Evolutionary conservation across 2,888 invertebrate genomes (phyloP).

Genomic region (Thecocarcelia acutangulata): DNA sequence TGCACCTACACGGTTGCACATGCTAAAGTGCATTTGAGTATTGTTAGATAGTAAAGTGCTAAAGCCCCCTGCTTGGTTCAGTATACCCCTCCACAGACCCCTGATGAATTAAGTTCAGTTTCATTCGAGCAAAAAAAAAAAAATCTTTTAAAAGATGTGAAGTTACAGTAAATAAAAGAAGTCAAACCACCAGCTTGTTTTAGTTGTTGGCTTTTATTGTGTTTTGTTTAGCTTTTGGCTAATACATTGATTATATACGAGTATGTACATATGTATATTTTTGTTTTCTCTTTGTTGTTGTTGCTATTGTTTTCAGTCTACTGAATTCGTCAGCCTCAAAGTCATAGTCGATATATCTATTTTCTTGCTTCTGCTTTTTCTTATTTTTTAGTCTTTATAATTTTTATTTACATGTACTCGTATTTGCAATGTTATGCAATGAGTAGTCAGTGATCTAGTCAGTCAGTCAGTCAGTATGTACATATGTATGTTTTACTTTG

Average conservation of each 20-base stretch:
- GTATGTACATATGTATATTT: conserved; percentile 6
- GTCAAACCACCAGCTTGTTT: conserved; percentile 46
- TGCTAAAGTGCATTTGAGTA: background rate
- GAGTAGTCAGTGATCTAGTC: conserved; percentile 17
- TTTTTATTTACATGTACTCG: conserved; percentile 23
- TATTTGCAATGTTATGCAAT: conserved; percentile 56
- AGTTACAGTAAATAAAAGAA: conserved; percentile 58
- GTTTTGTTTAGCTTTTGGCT: conserved; percentile 41
- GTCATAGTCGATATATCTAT: conserved; percentile 62
- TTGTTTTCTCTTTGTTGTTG: conserved; percentile 9
- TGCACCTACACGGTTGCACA: background rate
- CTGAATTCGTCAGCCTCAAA: conserved; percentile 61
- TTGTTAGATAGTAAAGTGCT: too few species aligned
- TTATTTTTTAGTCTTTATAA: background rate
- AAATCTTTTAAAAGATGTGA: conserved; percentile 25
- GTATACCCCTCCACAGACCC: background rate
- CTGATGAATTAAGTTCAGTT: background rate
- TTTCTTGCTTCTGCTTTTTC: conserved; percentile 27
- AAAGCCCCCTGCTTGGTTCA: background rate
- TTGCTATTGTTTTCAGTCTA: conserved; percentile 36
- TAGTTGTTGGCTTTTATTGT: conserved; percentile 15
- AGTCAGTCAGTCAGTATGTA: conserved; percentile 16
- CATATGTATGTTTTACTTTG: conserved; percentile 29
- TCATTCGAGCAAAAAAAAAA: background rate
- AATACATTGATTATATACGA: conserved; percentile 46